Evolutionary conservation across 2,888 invertebrate species (phyloP).

Genomic region (Pollenia griseotomentosa): DNA sequence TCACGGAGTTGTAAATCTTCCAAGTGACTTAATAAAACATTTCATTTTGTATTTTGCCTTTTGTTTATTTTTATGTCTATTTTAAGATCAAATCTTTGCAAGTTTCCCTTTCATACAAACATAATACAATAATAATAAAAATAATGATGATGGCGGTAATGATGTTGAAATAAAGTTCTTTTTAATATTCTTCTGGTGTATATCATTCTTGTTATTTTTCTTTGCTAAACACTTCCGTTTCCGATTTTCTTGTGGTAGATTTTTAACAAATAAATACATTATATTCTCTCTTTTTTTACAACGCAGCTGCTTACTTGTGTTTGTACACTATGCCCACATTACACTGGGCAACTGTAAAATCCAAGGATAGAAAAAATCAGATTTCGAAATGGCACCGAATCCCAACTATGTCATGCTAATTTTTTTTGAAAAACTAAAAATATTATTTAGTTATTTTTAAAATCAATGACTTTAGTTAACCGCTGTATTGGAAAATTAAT

Average conservation of each 20-base stretch:
- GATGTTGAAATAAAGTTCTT: constrained; percentile 41
- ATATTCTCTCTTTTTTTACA: neutral
- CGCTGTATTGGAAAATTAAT: no score
- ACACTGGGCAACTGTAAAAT: neutral
- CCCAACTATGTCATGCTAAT: no score
- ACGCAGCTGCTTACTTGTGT: neutral
- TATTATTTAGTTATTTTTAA: no score
- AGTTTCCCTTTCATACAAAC: neutral
- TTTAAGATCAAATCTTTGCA: neutral
- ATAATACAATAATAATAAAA: neutral
- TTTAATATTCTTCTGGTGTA: constrained; percentile 39
- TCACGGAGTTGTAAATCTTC: neutral
- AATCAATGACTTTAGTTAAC: no score
- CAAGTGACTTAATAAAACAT: constrained; percentile 8
- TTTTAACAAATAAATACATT: constrained; percentile 52
- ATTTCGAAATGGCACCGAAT: no score
- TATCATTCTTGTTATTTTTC: constrained; percentile 38
- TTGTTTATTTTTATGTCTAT: neutral
- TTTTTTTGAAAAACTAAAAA: no score
- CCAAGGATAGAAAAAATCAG: no score
- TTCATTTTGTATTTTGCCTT: neutral
- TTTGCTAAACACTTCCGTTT: constrained; percentile 66
- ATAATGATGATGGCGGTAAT: neutral
- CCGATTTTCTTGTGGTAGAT: constrained; percentile 57
- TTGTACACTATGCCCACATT: constrained; percentile 11